Evolutionary conservation across 2,888 invertebrate species (phyloP), one percentile per base, ranked within the genome.

Genomic region (Mayetiola destructor): DNA sequence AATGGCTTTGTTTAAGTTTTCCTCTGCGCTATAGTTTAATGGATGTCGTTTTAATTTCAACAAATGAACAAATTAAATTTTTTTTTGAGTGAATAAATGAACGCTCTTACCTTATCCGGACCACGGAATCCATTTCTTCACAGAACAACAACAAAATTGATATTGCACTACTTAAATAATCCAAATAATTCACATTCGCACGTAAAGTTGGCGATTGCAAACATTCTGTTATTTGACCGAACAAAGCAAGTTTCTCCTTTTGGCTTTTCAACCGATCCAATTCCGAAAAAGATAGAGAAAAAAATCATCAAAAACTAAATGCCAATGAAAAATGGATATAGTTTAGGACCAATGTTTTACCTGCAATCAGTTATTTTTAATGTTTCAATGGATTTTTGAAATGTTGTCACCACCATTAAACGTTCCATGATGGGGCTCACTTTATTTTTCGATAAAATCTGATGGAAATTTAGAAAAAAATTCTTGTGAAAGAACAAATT

Each of bases 1-100:
- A 63, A 88, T 85, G 57, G 87, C 82, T 68, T 80, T 78, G 68
- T 88, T 88, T 1, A 90, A 73, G 65, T 85, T 85, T 72, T 89
- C 89, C 67, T 88, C 87, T 42, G 87, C 87, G 56, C 82, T 48
- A 14, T 2, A 48, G 27, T 6, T 18, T 40, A 18, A 18, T n/a
- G n/a, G n/a, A n/a, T n/a, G n/a, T n/a, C n/a, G n/a, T n/a, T n/a
- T n/a, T n/a, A n/a, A n/a, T n/a, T n/a, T n/a, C n/a, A n/a, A n/a
- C n/a, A n/a, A n/a, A n/a, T n/a, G n/a, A n/a, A n/a, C n/a, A n/a
- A n/a, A n/a, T n/a, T n/a, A n/a, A n/a, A n/a, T n/a, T n/a, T n/a
- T n/a, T n/a, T n/a, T n/a, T n/a, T n/a, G n/a, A n/a, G n/a, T n/a
- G n/a, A n/a, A n/a, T n/a, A n/a, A n/a, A n/a, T n/a, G n/a, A n/a